Conservation (phyloP, 2,113 vertebrate genomes). For the Eurypyga helias region DNA sequence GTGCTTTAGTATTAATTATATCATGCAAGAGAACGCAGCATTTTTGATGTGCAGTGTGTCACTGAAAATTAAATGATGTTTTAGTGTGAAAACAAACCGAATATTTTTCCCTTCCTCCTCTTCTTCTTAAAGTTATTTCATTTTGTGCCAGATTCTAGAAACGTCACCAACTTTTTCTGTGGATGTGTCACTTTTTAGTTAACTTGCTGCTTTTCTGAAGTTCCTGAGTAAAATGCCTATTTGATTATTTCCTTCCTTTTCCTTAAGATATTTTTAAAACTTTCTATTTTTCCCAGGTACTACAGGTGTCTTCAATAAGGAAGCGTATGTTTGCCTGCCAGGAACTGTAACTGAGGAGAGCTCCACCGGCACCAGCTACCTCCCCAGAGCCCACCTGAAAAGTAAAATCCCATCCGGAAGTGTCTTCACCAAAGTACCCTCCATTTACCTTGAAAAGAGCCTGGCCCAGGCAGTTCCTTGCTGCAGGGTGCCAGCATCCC, state of each 20-base stretch:
- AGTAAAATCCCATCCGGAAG: background rate
- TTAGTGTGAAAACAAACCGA: background rate
- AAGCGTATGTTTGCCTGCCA: background rate
- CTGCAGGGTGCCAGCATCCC: background rate
- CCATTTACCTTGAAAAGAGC: background rate
- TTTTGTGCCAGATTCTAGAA: background rate
- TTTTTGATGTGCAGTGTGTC: background rate
- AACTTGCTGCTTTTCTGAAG: background rate
- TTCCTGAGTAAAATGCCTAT: background rate
- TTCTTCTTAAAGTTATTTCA: background rate
- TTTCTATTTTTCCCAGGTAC: background rate
- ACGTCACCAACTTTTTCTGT: background rate
- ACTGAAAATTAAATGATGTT: background rate
- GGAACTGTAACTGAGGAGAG: background rate
- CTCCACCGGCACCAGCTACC: background rate
- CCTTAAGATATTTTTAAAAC: background rate
- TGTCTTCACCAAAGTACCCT: background rate
- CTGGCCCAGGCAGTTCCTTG: background rate
- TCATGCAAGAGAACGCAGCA: background rate
- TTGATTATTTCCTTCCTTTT: background rate
- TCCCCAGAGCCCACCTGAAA: background rate
- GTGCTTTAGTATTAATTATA: background rate
- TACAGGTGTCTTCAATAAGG: background rate
- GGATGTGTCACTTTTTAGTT: background rate
- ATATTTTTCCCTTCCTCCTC: background rate